Conservation (phyloP, 2,888 invertebrate genomes). For the Agonopterix heracliana region DNA sequence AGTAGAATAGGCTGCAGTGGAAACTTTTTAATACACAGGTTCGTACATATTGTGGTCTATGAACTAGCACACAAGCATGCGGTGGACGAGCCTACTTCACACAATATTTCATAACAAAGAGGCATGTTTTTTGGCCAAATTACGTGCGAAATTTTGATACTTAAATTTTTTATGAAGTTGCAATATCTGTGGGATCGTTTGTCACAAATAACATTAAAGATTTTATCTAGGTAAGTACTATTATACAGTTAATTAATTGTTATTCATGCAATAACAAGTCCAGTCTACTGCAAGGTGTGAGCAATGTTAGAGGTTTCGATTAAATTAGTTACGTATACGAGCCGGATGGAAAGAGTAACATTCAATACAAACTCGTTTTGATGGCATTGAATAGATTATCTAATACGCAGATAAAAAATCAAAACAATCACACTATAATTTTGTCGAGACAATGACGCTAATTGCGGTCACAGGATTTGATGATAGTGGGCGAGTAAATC, state of each 20-base stretch:
- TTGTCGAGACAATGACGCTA: slow-evolving; percentile 54
- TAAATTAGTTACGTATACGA: neutral
- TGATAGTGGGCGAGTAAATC: slow-evolving; percentile 10
- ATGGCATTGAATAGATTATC: neutral
- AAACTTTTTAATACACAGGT: neutral
- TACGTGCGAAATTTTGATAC: slow-evolving; percentile 3
- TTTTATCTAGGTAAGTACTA: neutral
- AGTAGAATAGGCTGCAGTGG: too few species aligned
- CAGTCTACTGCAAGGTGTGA: slow-evolving; percentile 3
- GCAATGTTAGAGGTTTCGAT: too few species aligned
- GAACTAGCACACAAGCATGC: slow-evolving; percentile 9
- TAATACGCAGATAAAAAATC: slow-evolving; percentile 21
- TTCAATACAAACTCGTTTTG: neutral
- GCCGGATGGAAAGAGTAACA: neutral
- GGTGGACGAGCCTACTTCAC: slow-evolving; percentile 16
- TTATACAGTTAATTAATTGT: slow-evolving; percentile 9
- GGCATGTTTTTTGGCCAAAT: slow-evolving; percentile 5
- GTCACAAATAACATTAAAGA: neutral
- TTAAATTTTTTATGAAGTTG: neutral
- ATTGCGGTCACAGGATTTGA: slow-evolving; percentile 35
- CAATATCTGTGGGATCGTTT: slow-evolving; percentile 1
- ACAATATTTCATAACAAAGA: slow-evolving; percentile 18
- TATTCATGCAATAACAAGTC: slow-evolving; percentile 12
- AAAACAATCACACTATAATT: slow-evolving; percentile 30
- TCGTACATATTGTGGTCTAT: slow-evolving; percentile 7